phyloP scores from a whole-genome alignment of 2,888 invertebrate species.

The Mythimna vitellina region DNA sequence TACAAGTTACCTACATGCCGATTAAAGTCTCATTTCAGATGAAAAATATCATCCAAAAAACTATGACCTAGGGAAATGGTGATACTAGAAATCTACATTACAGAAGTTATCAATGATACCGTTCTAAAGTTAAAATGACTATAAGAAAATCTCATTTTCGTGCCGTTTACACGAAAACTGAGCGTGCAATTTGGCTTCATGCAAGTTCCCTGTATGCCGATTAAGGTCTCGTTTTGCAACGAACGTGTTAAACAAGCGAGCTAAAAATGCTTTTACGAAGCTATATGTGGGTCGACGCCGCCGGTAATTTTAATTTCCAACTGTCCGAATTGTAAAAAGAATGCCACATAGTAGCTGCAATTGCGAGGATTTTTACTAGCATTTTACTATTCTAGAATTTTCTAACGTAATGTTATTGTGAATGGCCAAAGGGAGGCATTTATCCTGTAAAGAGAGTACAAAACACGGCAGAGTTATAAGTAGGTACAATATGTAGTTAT shows the following conservation, averaged over 20 bases:
- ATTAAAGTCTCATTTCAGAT: no score
- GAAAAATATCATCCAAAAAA: no score
- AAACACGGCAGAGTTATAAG: background rate
- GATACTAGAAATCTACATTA: background rate
- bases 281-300: conserved; percentile 34
- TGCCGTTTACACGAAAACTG: conserved; percentile 26
- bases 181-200: conserved; percentile 28
- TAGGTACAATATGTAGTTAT: no score
- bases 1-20: no score
- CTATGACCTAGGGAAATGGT: no score
- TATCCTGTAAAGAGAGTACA: background rate
- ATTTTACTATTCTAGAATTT: background rate
- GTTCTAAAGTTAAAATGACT: background rate
- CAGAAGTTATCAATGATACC: background rate
- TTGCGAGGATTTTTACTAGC: background rate
- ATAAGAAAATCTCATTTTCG: conserved; percentile 5
- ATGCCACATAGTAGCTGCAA: conserved; percentile 19
- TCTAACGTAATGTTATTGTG: background rate
- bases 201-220: conserved; percentile 19
- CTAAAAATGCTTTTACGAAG: conserved; percentile 52
- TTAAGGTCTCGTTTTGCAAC: conserved; percentile 32
- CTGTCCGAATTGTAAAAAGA: conserved; percentile 41
- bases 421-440: background rate
- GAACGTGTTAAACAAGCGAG: conserved; percentile 49
- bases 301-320: conserved; percentile 55